Evolutionary conservation across 2,113 vertebrate genomes (phyloP).

Genomic region (Tyrannus savana): DNA sequence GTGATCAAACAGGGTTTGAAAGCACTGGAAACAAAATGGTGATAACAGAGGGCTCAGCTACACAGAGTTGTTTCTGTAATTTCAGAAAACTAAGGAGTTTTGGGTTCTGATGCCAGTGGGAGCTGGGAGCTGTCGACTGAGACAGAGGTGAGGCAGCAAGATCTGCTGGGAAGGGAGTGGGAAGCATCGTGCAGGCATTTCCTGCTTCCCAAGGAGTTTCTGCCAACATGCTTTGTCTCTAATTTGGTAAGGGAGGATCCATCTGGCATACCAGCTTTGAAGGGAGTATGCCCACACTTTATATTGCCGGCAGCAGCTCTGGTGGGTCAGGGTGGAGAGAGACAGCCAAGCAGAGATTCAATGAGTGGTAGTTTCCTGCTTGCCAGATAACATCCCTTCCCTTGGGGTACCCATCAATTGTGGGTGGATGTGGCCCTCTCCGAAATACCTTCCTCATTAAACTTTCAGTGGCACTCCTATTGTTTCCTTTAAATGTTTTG

Average conservation of each 20-base stretch:
- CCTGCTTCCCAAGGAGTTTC: constrained; percentile 1
- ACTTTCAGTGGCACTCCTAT: neutral
- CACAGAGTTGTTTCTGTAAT: neutral
- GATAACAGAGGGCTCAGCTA: neutral
- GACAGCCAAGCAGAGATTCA: neutral
- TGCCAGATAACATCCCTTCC: neutral
- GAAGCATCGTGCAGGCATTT: neutral
- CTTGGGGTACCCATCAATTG: neutral
- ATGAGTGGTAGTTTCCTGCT: neutral
- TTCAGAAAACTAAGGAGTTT: neutral
- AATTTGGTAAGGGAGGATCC: neutral
- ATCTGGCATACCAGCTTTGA: neutral
- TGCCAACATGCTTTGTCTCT: constrained; percentile 9
- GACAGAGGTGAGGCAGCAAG: neutral
- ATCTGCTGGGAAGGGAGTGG: neutral
- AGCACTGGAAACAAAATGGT: neutral
- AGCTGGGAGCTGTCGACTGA: neutral
- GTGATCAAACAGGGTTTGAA: neutral
- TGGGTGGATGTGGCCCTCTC: neutral
- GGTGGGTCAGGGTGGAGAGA: neutral
- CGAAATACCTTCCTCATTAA: neutral
- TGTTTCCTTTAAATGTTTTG: constrained; percentile 2
- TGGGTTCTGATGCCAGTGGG: neutral
- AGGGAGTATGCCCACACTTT: neutral
- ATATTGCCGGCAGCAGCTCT: neutral